Conservation (phyloP, 2,113 vertebrate species). For the Oncorhynchus tshawytscha region DNA sequence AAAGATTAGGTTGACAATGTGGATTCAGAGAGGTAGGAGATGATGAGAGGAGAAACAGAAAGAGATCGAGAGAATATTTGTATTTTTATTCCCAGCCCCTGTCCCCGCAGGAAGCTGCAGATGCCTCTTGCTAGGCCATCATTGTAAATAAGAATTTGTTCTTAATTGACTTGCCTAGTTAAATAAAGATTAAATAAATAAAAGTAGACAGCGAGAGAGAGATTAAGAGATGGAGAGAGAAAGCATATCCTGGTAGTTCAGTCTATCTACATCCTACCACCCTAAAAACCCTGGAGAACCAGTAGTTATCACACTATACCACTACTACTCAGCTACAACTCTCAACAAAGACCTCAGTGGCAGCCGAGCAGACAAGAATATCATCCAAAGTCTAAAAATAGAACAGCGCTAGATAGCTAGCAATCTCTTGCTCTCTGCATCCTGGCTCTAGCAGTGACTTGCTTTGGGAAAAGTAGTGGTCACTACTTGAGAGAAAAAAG, state of each 20-base stretch:
- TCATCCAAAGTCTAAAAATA: slow-evolving; percentile 70
- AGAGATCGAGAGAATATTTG: slow-evolving; percentile 2
- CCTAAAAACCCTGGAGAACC: too few relatives aligned
- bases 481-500: slow-evolving; percentile 29
- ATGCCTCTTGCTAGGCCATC: too few relatives aligned
- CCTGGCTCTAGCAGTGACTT: slow-evolving; percentile 48
- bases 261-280: too few relatives aligned
- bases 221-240: slow-evolving; percentile 18
- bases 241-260: not conserved
- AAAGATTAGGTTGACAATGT: not conserved
- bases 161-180: too few relatives aligned
- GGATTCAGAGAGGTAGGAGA: not conserved
- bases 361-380: slow-evolving; percentile 45
- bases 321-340: not conserved
- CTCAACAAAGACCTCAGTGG: not conserved
- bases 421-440: slow-evolving; percentile 39
- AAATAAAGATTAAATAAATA: too few relatives aligned
- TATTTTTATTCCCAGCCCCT: not conserved
- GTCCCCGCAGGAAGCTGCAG: too few relatives aligned
- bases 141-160: too few relatives aligned
- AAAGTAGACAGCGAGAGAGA: not conserved
- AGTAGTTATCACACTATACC: too few relatives aligned
- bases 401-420: slow-evolving; percentile 40
- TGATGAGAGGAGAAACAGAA: slow-evolving; percentile 16
- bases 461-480: slow-evolving; percentile 45